These are phyloP conservation scores for Antheraea mylitta DNA, from an alignment of 1,140 invertebrate species.

Conservation along the genomic window DNA sequence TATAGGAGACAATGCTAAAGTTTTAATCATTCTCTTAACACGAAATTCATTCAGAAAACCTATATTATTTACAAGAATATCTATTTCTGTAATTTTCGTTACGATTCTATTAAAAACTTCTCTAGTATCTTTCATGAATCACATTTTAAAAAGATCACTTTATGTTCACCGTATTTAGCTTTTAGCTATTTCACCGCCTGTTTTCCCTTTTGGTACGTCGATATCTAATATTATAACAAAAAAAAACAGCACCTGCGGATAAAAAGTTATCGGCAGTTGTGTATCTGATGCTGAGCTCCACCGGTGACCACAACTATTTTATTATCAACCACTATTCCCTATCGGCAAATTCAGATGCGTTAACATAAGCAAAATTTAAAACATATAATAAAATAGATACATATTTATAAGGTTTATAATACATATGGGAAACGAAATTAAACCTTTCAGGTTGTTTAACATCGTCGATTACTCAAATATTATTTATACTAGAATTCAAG, in stretches of 20 bases:
- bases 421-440: too few relatives aligned
- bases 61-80: constrained; percentile 83
- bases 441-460: too few relatives aligned
- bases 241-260: constrained; percentile 37
- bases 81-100: constrained; percentile 67
- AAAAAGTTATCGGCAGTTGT: constrained; percentile 45
- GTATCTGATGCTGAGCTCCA: constrained; percentile 47
- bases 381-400: too few relatives aligned
- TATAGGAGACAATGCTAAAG: constrained; percentile 53
- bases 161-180: constrained; percentile 65
- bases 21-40: constrained; percentile 57
- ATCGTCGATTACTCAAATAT: too few relatives aligned
- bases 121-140: constrained; percentile 64
- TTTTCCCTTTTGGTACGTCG: constrained; percentile 42
- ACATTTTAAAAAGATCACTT: constrained; percentile 70
- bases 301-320: constrained; percentile 42
- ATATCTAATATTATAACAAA: constrained; percentile 63
- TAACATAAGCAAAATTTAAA: too few relatives aligned
- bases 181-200: constrained; percentile 56
- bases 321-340: constrained; percentile 26
- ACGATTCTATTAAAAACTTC: constrained; percentile 57
- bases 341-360: neutral
- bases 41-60: constrained; percentile 79
- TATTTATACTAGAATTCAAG: too few relatives aligned
- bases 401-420: too few relatives aligned